Evolutionary conservation across 2,888 invertebrate genomes (phyloP).

Genomic region (Vesta saturnalis): DNA sequence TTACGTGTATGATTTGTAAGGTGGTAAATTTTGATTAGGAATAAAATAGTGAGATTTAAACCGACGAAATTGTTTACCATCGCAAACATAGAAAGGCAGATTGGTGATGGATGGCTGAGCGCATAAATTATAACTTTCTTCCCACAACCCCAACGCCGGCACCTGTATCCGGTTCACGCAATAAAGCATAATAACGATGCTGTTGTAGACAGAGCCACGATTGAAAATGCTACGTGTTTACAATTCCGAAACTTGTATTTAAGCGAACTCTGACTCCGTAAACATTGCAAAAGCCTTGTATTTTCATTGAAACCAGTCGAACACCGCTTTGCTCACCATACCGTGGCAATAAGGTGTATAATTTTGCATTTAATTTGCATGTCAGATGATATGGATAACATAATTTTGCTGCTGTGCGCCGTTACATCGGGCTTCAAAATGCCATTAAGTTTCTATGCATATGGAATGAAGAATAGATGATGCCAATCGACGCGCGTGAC

Average conservation of each 20-base stretch:
- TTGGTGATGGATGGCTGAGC: constrained; percentile 39
- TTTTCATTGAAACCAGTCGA: constrained; percentile 53
- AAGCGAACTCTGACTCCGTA: constrained; percentile 51
- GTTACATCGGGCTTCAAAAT: constrained; percentile 60
- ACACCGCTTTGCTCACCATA: constrained; percentile 49
- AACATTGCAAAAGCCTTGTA: constrained; percentile 54
- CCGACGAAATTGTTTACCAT: constrained; percentile 24
- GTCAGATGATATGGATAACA: constrained; percentile 61
- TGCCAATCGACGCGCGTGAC: constrained; percentile 45
- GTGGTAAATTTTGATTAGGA: too few relatives aligned
- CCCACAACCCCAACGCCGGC: constrained; percentile 33
- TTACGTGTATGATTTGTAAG: too few relatives aligned
- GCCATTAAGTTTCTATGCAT: constrained; percentile 63
- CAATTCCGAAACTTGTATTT: constrained; percentile 53
- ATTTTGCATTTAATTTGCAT: constrained; percentile 63
- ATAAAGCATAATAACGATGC: constrained; percentile 39
- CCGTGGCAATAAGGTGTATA: constrained; percentile 61
- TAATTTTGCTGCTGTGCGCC: constrained; percentile 60
- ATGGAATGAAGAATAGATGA: constrained; percentile 60
- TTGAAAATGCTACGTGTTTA: constrained; percentile 47
- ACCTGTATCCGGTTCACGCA: constrained; percentile 40
- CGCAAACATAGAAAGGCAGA: constrained; percentile 30
- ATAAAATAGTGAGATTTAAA: too few relatives aligned
- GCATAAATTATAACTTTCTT: constrained; percentile 44
- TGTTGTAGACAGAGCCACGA: constrained; percentile 36